Evolutionary conservation across 1,140 invertebrate genomes (phyloP).

Genomic region (Pachypsylla venusta): DNA sequence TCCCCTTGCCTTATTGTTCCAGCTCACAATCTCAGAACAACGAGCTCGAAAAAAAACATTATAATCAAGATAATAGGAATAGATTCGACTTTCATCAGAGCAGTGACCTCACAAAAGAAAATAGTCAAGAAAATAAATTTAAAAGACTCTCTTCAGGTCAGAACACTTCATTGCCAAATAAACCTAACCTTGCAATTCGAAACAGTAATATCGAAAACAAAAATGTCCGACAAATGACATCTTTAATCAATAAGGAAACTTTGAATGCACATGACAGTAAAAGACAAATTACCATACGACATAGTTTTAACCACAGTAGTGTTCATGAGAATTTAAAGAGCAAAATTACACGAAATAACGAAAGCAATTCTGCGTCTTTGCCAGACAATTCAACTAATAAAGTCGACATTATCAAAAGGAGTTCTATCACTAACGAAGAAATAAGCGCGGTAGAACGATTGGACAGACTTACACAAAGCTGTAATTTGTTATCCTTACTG

Average conservation of each 20-base stretch:
- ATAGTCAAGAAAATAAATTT: not conserved
- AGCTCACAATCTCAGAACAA: not conserved
- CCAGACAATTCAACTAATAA: not conserved
- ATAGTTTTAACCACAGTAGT: not conserved
- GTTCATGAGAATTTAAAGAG: not conserved
- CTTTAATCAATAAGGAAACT: not conserved
- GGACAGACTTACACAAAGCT: slow-evolving; percentile 3
- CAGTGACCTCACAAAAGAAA: not conserved
- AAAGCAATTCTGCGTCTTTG: not conserved
- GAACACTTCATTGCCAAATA: not conserved
- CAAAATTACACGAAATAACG: not conserved
- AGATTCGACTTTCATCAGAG: not conserved
- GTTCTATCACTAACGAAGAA: not conserved
- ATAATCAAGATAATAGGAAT: too few species aligned
- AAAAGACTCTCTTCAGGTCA: not conserved
- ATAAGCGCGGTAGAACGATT: slow-evolving; percentile 1
- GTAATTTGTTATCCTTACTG: not conserved
- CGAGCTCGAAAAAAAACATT: too few species aligned
- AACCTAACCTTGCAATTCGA: not conserved
- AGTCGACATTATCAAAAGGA: too few species aligned
- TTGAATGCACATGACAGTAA: not conserved
- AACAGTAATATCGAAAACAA: not conserved
- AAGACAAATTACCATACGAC: not conserved
- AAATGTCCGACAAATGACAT: not conserved
- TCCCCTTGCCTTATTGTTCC: not conserved